Percentiles rank a stretch among this genome's conserved stretches.
Conservation (phyloP, 2,888 invertebrate species). For the Cinara cedri region DNA sequence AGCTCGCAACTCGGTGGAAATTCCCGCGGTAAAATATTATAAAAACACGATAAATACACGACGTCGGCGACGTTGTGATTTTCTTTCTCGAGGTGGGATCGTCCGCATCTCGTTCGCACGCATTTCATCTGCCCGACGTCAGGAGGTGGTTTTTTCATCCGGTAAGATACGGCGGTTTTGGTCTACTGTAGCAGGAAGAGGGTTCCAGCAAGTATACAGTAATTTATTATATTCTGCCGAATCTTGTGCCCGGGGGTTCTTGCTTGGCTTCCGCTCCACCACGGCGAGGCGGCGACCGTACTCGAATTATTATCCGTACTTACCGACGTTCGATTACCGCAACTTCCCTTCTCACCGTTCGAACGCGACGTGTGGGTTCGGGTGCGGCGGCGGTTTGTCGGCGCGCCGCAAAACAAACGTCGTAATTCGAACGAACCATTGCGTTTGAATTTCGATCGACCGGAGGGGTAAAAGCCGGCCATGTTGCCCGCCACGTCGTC, state of each 20-base stretch:
- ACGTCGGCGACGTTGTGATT: not conserved
- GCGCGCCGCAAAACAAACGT: conserved; percentile 16
- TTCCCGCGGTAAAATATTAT: not conserved
- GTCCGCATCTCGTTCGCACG: no score
- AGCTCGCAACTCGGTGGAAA: not conserved
- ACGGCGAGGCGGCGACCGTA: not conserved
- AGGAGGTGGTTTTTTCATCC: no score
- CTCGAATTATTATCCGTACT: not conserved
- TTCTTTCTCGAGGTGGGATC: not conserved
- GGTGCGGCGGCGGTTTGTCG: conserved; percentile 21
- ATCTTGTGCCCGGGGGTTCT: not conserved
- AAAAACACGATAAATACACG: not conserved
- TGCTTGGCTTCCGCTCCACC: conserved; percentile 20
- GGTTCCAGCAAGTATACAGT: no score
- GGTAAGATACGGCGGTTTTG: not conserved
- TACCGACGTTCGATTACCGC: conserved; percentile 30
- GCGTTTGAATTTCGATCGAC: conserved; percentile 21
- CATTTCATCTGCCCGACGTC: no score
- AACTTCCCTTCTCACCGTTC: conserved; percentile 50
- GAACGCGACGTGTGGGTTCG: not conserved
- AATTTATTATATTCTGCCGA: no score
- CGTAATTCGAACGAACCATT: conserved; percentile 22
- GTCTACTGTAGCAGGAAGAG: not conserved
- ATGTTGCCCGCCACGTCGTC: not conserved
- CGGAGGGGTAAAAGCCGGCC: not conserved